Evolutionary conservation across 2,888 invertebrate species (phyloP), one percentile per base, ranked within the genome.

Genomic region (Trichogramma dendrolimi): DNA sequence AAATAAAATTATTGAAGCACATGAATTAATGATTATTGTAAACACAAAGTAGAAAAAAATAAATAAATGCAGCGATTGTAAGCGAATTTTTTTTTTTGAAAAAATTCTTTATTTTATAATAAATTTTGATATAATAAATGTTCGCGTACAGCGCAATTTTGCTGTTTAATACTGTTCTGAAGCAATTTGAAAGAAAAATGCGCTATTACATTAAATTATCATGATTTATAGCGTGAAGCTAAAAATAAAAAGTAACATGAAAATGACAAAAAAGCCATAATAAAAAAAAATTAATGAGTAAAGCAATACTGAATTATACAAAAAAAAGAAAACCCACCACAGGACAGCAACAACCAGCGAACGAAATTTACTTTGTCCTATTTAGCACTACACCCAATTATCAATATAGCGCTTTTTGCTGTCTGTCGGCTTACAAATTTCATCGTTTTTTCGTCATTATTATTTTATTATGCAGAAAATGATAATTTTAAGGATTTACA

Each of bases 341-440:
- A 78, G 78, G 78, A 79, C 79, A 79, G 79, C 78, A 79, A 78
- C 79, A 78, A 79, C 79, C 78, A 79, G 78, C 78, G 73, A 76
- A 76, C 72, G 70, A 73, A 27, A 27, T 27, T 27, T 27, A 27
- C 27, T 2, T 27, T 73, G 72, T 73, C 75, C 75, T 78, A 78
- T 69, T 71, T 70, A 74, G 73, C 73, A 69, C 67, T 72, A 70
- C 67, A 70, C 67, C 71, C 71, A 69, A 66, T 67, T 61, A 63
- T 64, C 27, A 27, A 27, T 27, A 27, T 27, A 63, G 66, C 58
- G 65, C 62, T 70, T 27, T 27, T 70, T 75, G 73, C 75, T 76
- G 77, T 72, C 73, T 76, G 75, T 72, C 73, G 71, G 71, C 71
- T 71, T 56, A 74, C 75, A 72, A 72, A 71, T 70, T 70, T 71